These are phyloP conservation scores for Neoascia interrupta DNA, from an alignment of 2,888 invertebrate species.

Conservation along the genomic window DNA sequence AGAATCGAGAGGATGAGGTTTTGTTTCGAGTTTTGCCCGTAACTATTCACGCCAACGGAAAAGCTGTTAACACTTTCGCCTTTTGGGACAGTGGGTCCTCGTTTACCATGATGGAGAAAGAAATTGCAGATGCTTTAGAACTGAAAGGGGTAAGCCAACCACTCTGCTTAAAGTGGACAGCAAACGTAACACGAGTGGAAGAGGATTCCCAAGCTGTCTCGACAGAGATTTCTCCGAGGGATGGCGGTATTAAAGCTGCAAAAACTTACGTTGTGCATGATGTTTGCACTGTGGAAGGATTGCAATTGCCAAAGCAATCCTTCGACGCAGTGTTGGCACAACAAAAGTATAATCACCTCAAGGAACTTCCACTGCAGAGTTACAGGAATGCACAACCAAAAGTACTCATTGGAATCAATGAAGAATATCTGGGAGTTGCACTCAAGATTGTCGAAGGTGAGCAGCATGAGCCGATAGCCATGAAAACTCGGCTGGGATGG, in stretches of 20 bases:
- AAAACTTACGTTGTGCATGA: background rate
- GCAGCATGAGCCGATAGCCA: background rate
- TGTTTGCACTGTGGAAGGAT: constrained; percentile 26
- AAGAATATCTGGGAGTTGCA: constrained; percentile 37
- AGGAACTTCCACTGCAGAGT: constrained; percentile 28
- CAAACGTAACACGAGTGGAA: background rate
- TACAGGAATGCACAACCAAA: constrained; percentile 25
- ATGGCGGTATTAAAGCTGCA: background rate
- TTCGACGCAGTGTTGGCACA: background rate
- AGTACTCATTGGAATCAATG: constrained; percentile 54
- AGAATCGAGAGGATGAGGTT: constrained; percentile 11
- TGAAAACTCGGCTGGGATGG: background rate
- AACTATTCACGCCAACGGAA: constrained; percentile 20
- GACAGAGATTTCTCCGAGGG: background rate
- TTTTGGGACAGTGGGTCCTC: background rate
- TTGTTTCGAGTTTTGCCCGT: constrained; percentile 39
- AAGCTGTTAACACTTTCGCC: background rate
- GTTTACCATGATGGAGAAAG: background rate
- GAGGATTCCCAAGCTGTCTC: background rate
- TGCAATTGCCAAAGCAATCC: constrained; percentile 42
- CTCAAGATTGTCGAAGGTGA: constrained; percentile 39
- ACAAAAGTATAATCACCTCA: constrained; percentile 19
- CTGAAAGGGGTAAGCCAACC: background rate
- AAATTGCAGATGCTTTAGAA: background rate
- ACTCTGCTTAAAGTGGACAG: background rate